Evolutionary conservation across 2,888 invertebrate species (phyloP).

Genomic region (Epinotia nisella): DNA sequence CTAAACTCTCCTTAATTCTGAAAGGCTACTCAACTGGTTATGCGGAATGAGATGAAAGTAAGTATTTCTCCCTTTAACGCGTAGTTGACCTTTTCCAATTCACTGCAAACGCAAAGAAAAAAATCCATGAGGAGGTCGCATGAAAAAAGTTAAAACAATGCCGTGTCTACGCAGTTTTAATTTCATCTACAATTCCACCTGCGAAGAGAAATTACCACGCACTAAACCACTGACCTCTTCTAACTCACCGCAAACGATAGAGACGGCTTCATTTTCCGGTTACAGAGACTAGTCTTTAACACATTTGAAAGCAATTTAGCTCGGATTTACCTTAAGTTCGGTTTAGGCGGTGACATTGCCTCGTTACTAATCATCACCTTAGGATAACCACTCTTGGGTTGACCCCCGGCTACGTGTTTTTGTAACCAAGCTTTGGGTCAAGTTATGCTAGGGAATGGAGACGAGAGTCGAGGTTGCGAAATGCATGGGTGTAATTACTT

Average conservation of each 20-base stretch:
- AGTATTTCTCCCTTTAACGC: too few species aligned
- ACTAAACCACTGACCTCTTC: slow-evolving; percentile 1
- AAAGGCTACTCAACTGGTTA: too few species aligned
- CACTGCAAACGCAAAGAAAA: too few species aligned
- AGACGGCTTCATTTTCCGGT: not conserved
- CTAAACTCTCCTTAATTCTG: too few species aligned
- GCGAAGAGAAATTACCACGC: not conserved
- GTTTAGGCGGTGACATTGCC: not conserved
- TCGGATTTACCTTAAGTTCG: slow-evolving; percentile 22
- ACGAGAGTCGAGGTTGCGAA: not conserved
- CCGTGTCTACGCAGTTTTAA: not conserved
- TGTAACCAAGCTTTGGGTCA: not conserved
- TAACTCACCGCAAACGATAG: not conserved
- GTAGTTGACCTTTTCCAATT: too few species aligned
- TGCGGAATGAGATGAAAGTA: too few species aligned
- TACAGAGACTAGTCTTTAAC: not conserved
- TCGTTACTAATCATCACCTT: not conserved
- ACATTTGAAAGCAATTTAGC: slow-evolving; percentile 19
- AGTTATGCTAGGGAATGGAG: not conserved
- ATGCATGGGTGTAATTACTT: slow-evolving; percentile 17
- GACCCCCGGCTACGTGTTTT: not conserved
- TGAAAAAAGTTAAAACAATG: not conserved
- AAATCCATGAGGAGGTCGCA: too few species aligned
- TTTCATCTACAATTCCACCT: not conserved
- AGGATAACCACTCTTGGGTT: not conserved